These are phyloP conservation scores for Marisa cornuarietis DNA, from an alignment of 1,140 invertebrate species.

Conservation along the genomic window DNA sequence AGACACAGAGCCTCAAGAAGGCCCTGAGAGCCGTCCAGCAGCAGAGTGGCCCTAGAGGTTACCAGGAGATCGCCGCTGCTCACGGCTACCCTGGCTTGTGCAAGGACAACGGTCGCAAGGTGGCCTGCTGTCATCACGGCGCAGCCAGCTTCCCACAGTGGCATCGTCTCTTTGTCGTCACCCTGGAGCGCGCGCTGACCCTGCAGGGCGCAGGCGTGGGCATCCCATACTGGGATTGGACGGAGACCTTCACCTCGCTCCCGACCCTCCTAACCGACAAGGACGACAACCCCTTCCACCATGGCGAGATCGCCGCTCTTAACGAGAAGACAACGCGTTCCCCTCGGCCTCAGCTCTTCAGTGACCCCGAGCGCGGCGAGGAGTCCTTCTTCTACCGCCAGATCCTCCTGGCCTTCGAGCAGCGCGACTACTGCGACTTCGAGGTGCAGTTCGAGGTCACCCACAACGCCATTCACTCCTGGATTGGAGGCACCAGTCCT, in stretches of 20 bases:
- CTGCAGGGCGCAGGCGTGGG: constrained; percentile 7
- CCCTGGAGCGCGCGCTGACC: not conserved
- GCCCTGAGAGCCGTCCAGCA: constrained; percentile 21
- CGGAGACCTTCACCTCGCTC: constrained; percentile 14
- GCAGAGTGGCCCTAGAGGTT: constrained; percentile 30
- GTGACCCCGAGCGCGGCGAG: constrained; percentile 27
- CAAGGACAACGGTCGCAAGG: constrained; percentile 6
- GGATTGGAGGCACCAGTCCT: constrained; percentile 24
- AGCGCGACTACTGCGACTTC: constrained; percentile 35
- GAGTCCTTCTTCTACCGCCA: constrained; percentile 35
- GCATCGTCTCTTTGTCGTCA: constrained; percentile 27
- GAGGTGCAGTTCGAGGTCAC: constrained; percentile 36
- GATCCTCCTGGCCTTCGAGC: constrained; percentile 31
- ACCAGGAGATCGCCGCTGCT: constrained; percentile 22
- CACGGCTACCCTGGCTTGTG: constrained; percentile 30
- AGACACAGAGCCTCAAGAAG: constrained; percentile 21
- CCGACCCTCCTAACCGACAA: constrained; percentile 26
- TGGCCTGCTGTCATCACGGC: constrained; percentile 38
- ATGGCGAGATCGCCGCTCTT: constrained; percentile 8
- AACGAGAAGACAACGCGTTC: constrained; percentile 17
- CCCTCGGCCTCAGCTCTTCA: constrained; percentile 27
- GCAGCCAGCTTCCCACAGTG: constrained; percentile 40
- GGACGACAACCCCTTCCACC: constrained; percentile 25
- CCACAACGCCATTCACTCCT: constrained; percentile 36
- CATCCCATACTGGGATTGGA: constrained; percentile 24